Base-by-base conservation (phyloP, 2,888 invertebrate species). In the Pristionchus japonicus region DNA sequence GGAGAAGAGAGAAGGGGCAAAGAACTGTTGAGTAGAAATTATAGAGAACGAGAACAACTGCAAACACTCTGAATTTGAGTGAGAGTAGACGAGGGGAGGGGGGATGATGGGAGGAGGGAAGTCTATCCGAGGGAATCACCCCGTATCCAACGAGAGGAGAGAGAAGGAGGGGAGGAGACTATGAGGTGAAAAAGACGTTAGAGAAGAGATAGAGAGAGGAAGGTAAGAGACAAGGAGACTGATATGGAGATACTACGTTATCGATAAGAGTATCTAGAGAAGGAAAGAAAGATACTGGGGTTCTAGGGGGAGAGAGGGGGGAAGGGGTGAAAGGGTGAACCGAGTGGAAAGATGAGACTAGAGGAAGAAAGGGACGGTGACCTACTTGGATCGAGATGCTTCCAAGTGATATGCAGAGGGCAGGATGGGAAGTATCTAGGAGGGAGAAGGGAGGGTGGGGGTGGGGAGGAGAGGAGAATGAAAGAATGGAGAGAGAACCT, bases 361-460 rank as follows among this genome's bases (percentile, higher is more conserved):
- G 80, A 57, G 31, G 49, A 67, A 88, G 67, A 64, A 80, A 87
- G 88, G 61, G 47, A 27, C 57, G 61, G 82, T n/a, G 88, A 87
- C 47, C 31, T 64, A 57, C 84, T 82, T 82, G 49, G 23, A 80
- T 47, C 3, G 52, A 82, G 52, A 47, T 52, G 47, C 82, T 82
- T 52, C 47, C 49, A 82, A 52, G 80, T 34, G 52, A 82, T 82
- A 82, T 31, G 20, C n/a, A 40, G 80, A 43, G 43, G 47, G 80
- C 80, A 43, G 47, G n/a, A 74, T 15, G 43, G 47, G 27, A 80
- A 40, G 40, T 40, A n/a, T 20, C 31, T 17, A 34, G 40, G 31
- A n/a, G 84, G 27, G n/a, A 9, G 61, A 15, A 34, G 40, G 84
- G 49, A 15, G 84, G 27, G n/a, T 40, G 15, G 43, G 57, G 47